phyloP scores from a whole-genome alignment of 1,140 invertebrate species.

The Steinernema feltiae region DNA sequence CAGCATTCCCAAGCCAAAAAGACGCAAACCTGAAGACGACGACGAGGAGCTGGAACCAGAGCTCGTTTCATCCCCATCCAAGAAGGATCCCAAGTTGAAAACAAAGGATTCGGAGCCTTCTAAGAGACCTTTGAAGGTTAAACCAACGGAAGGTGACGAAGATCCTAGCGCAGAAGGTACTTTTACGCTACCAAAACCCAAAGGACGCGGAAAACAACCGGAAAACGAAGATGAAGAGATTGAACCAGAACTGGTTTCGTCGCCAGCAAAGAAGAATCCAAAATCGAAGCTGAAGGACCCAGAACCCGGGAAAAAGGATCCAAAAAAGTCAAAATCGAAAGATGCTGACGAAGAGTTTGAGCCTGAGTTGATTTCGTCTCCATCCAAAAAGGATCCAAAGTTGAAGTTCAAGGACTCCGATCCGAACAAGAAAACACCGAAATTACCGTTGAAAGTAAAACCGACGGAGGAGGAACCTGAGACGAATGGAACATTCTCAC shows the following conservation, averaged over 20 bases:
- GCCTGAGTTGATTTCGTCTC: background rate
- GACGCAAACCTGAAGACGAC: background rate
- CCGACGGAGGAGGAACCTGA: background rate
- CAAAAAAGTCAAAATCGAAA: background rate
- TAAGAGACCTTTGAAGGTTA: background rate
- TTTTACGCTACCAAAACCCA: background rate
- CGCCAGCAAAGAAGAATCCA: background rate
- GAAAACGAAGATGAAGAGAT: background rate
- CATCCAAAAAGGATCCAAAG: background rate
- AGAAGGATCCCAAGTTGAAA: background rate
- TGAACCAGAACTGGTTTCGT: background rate
- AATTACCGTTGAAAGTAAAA: background rate
- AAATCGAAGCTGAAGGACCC: background rate
- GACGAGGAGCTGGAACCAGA: background rate
- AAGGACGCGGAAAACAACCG: background rate
- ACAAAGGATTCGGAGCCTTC: background rate
- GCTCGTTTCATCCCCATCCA: background rate
- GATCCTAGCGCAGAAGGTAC: background rate
- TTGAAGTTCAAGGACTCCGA: background rate
- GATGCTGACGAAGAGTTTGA: background rate
- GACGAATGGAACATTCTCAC: background rate
- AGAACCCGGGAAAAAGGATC: background rate
- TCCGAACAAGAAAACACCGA: background rate
- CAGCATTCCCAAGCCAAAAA: background rate
- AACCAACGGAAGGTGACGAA: background rate